Conservation (phyloP, 2,797 vertebrate species). For the Synanceia verrucosa region DNA sequence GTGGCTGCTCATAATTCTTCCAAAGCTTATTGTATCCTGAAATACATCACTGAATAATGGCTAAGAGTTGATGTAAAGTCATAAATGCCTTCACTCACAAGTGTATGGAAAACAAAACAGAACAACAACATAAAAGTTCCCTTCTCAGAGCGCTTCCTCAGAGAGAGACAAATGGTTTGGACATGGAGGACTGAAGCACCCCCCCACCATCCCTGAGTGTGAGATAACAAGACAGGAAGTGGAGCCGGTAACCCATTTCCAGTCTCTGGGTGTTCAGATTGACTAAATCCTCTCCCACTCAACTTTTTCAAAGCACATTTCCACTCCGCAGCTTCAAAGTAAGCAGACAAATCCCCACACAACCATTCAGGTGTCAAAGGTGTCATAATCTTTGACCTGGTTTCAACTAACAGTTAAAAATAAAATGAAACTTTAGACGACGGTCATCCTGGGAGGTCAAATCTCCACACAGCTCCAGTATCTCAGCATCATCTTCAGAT, state of each 20-base stretch:
- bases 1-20: not conserved
- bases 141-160: not conserved
- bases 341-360: constrained; percentile 15
- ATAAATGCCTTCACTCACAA: not conserved
- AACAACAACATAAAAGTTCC: not conserved
- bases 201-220: not conserved
- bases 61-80: not conserved
- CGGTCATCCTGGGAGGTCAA: not conserved
- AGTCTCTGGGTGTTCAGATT: not conserved
- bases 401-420: constrained; percentile 20
- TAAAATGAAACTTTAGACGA: not conserved
- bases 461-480: not conserved
- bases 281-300: constrained; percentile 1
- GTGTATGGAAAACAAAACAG: no score
- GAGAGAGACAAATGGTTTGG: not conserved
- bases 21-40: not conserved
- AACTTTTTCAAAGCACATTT: constrained; percentile 10
- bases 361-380: not conserved
- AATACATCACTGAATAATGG: not conserved
- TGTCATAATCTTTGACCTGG: not conserved
- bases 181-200: not conserved
- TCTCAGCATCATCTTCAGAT: not conserved
- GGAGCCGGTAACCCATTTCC: not conserved
- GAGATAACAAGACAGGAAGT: not conserved
- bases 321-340: constrained; percentile 15